Evolutionary conservation across 2,888 invertebrate genomes (phyloP), one percentile per base, ranked within the genome.

Genomic region (Meloe dianella): DNA sequence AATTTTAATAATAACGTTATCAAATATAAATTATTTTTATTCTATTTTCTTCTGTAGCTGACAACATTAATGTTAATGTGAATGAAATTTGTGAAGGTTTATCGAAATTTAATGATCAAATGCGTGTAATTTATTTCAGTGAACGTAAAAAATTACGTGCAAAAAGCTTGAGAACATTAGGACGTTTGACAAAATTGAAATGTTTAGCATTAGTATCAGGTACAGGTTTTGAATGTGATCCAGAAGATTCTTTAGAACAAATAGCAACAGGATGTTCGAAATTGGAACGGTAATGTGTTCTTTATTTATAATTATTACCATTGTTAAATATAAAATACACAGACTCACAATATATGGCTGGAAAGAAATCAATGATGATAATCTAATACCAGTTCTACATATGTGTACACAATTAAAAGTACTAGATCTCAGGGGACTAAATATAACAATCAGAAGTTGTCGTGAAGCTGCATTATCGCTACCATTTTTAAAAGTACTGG

Each of bases 381-480:
- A 77, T 68, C 67, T 79, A 35, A 71, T 77, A 69, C 77, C 77
- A 14, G 74, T 78, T 29, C 65, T 79, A 67, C 77, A 78, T 60
- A 73, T 75, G 71, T 78, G 77, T 60, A 77, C 74, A 7, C 74
- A 78, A 66, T 64, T 79, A 29, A 75, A 73, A 65, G 70, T 71
- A 32, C 66, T 79, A 7, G 77, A 77, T 66, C 73, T 79, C 56
- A 70, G 76, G 62, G 77, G 76, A 17, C 64, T 77, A 14, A 76
- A 77, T 69, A 77, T 79, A 64, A 79, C 78, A 7, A 77, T 78
- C 63, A 76, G 74, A 68, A 78, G 77, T 64, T 79, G 79, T 61
- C 70, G 76, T 57, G 78, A 78, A 70, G 78, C 79, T 27, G 77
- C 77, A 9, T 71, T 78, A 17, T 75, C 75, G 12, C 63, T 78